A percentile compares a stretch with the other conserved stretches of the same genome.
phyloP scores from a whole-genome alignment of 1,140 invertebrate genomes.

The Meloidogyne hapla region DNA sequence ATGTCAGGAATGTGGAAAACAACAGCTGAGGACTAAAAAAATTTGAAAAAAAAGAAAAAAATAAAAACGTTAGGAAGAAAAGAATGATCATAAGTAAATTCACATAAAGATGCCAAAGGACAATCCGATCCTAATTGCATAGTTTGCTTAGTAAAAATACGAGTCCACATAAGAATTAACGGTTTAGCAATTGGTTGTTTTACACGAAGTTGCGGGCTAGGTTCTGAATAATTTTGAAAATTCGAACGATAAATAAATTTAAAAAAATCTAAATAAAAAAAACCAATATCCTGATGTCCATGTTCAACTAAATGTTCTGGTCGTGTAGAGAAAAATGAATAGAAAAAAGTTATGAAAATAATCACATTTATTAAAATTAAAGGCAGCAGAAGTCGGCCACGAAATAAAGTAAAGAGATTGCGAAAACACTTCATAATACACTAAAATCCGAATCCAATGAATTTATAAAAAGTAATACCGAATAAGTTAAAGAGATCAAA shows the following conservation, averaged over 20 bases:
- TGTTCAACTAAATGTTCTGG: neutral
- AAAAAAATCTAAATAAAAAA: neutral
- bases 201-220: neutral
- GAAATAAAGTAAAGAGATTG: neutral
- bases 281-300: neutral
- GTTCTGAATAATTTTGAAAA: neutral
- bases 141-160: neutral
- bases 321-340: neutral
- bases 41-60: neutral
- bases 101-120: constrained; percentile 21
- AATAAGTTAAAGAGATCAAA: no score
- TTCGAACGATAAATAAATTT: neutral
- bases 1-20: constrained; percentile 38
- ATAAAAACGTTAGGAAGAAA: neutral
- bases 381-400: neutral
- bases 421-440: neutral
- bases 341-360: neutral
- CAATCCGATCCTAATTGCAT: constrained; percentile 19
- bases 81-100: constrained; percentile 21
- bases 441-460: neutral
- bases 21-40: constrained; percentile 20
- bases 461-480: no score
- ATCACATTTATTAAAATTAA: neutral
- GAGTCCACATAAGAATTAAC: constrained; percentile 23
- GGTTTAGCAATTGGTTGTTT: neutral